phyloP scores from a whole-genome alignment of 1,140 invertebrate species.

The Maniola jurtina region DNA sequence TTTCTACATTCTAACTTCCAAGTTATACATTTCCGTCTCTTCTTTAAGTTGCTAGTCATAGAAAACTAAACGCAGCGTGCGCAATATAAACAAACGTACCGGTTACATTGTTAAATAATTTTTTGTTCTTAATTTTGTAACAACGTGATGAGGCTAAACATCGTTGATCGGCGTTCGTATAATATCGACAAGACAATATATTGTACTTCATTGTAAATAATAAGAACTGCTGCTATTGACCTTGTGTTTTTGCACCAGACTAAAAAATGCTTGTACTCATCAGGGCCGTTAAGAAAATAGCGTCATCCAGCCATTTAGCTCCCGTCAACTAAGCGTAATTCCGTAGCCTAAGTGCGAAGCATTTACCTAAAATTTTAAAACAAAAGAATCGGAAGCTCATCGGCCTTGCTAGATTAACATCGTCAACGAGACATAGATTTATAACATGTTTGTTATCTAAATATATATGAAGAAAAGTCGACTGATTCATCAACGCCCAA shows the following conservation, averaged over 20 bases:
- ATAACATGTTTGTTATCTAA: slow-evolving; percentile 5
- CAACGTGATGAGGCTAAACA: slow-evolving; percentile 6
- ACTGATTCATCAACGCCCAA: too few relatives aligned
- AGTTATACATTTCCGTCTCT: neutral
- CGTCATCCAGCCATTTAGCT: slow-evolving; percentile 65
- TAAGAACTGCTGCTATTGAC: slow-evolving; percentile 44
- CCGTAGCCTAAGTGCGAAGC: slow-evolving; percentile 59
- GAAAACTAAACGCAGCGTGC: neutral
- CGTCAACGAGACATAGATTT: slow-evolving; percentile 18
- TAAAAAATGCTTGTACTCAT: slow-evolving; percentile 49
- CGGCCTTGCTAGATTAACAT: slow-evolving; percentile 52
- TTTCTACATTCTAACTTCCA: neutral
- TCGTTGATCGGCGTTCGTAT: slow-evolving; percentile 3
- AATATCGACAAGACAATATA: slow-evolving; percentile 10
- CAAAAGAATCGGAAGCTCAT: slow-evolving; percentile 66
- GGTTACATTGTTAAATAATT: neutral
- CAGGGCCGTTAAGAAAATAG: slow-evolving; percentile 57
- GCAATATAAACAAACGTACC: neutral
- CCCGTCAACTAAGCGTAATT: slow-evolving; percentile 72
- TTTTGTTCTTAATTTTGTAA: slow-evolving; percentile 9
- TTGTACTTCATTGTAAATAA: slow-evolving; percentile 37
- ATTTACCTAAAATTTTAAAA: slow-evolving; percentile 38
- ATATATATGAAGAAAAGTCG: too few relatives aligned
- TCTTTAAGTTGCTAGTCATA: neutral
- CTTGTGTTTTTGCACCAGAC: slow-evolving; percentile 56